Evolutionary conservation across 2,113 vertebrate genomes (phyloP).

Genomic region (Speoplatyrhinus poulsoni): DNA sequence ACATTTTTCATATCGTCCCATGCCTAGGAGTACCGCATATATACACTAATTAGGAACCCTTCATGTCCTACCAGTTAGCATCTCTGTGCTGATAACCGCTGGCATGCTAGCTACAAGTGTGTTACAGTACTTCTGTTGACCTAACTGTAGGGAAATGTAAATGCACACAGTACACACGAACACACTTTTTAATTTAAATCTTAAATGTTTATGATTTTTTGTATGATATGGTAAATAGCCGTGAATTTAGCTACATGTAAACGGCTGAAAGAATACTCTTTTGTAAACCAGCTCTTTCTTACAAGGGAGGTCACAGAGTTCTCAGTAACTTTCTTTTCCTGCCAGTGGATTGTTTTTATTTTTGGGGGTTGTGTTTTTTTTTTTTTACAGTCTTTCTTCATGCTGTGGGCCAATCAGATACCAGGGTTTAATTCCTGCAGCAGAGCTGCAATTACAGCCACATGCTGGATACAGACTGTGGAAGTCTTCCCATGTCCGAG

Average conservation of each 20-base stretch:
- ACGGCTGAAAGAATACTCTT: too few species aligned
- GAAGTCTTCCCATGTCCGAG: slow-evolving; percentile 29
- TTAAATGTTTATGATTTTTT: too few species aligned
- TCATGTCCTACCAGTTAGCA: slow-evolving; percentile 11
- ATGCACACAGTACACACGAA: too few species aligned
- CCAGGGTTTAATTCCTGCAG: slow-evolving; percentile 56
- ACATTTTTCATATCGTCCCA: background rate
- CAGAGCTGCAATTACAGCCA: slow-evolving; percentile 56
- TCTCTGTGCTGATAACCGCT: slow-evolving; percentile 21
- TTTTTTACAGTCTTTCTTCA: slow-evolving; percentile 35
- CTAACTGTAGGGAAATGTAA: background rate
- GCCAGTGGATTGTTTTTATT: slow-evolving; percentile 1
- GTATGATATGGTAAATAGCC: too few species aligned
- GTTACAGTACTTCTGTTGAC: slow-evolving; percentile 11
- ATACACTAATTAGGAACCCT: slow-evolving; percentile 21
- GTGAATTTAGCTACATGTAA: too few species aligned
- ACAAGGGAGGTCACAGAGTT: slow-evolving; percentile 55
- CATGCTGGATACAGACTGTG: slow-evolving; percentile 59
- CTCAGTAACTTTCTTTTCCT: slow-evolving; percentile 14
- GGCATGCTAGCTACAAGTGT: slow-evolving; percentile 10
- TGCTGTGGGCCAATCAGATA: slow-evolving; percentile 26
- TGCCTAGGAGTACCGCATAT: background rate
- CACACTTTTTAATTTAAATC: too few species aligned
- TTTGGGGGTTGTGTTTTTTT: too few species aligned
- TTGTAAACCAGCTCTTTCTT: background rate